phyloP scores from a whole-genome alignment of 2,888 invertebrate species.

The Hypomecis atomaria region DNA sequence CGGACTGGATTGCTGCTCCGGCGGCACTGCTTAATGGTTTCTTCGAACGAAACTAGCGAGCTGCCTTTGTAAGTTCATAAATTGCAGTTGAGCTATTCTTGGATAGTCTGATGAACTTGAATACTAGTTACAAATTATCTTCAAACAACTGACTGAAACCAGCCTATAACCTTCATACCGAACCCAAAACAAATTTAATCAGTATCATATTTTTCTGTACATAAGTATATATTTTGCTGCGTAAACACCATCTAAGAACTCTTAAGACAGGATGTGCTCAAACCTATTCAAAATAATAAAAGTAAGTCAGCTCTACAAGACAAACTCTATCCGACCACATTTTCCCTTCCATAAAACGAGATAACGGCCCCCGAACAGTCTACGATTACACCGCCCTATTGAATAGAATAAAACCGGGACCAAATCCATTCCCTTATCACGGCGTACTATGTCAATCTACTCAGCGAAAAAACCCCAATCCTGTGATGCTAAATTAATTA shows the following conservation, averaged over 20 bases:
- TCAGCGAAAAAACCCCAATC: conserved; percentile 35
- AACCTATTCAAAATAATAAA: neutral
- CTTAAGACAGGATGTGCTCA: too few relatives aligned
- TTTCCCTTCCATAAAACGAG: conserved; percentile 15
- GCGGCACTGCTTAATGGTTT: conserved; percentile 19
- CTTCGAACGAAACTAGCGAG: conserved; percentile 13
- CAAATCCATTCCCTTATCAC: conserved; percentile 22
- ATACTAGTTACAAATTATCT: neutral
- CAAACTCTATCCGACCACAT: conserved; percentile 6
- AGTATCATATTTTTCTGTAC: too few relatives aligned
- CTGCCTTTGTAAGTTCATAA: conserved; percentile 4
- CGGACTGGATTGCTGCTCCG: conserved; percentile 21
- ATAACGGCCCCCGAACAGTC: conserved; percentile 15
- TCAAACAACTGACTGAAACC: neutral
- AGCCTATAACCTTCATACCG: too few relatives aligned
- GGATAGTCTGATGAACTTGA: neutral
- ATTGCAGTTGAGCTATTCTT: conserved; percentile 7
- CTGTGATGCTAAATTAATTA: conserved; percentile 60
- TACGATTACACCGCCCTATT: conserved; percentile 15
- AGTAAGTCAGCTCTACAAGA: neutral
- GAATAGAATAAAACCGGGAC: conserved; percentile 26
- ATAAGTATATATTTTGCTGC: too few relatives aligned
- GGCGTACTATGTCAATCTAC: conserved; percentile 25
- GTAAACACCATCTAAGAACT: too few relatives aligned
- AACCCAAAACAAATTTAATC: too few relatives aligned